phyloP scores from a whole-genome alignment of 2,113 vertebrate species.

The Hiodon alosoides region DNA sequence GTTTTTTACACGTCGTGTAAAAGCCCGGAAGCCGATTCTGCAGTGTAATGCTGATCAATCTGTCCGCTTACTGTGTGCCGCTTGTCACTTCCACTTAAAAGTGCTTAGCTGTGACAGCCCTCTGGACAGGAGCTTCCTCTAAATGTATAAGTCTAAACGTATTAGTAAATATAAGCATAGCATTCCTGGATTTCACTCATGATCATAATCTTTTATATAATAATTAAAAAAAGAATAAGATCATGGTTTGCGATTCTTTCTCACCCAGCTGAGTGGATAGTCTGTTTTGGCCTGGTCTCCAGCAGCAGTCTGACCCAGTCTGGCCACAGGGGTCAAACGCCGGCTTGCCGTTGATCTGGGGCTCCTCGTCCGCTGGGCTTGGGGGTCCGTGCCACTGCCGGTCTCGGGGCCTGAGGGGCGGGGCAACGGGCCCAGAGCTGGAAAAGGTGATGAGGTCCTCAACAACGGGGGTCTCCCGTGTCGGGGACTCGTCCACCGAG shows the following conservation, averaged over 20 bases:
- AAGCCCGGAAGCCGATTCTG: too few relatives aligned
- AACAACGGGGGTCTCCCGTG: constrained; percentile 49
- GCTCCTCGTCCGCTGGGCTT: constrained; percentile 35
- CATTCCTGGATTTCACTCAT: too few relatives aligned
- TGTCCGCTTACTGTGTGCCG: too few relatives aligned
- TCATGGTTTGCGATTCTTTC: not conserved
- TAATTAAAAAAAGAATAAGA: too few relatives aligned
- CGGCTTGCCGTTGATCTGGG: constrained; percentile 41
- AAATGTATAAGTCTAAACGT: too few relatives aligned
- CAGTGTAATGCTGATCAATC: too few relatives aligned
- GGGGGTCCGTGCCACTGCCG: constrained; percentile 38
- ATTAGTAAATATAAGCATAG: too few relatives aligned
- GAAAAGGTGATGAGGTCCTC: constrained; percentile 58
- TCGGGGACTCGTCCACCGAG: constrained; percentile 50
- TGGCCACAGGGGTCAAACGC: constrained; percentile 37
- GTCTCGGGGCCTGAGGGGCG: constrained; percentile 39
- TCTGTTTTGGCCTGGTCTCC: constrained; percentile 52
- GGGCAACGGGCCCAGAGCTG: constrained; percentile 36
- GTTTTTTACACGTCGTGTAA: too few relatives aligned
- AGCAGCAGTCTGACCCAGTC: constrained; percentile 47
- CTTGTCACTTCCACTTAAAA: too few relatives aligned
- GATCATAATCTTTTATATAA: too few relatives aligned
- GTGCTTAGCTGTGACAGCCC: too few relatives aligned
- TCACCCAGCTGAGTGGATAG: constrained; percentile 57
- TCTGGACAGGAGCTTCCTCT: too few relatives aligned